These are phyloP conservation scores for Drosophila melanica DNA, from an alignment of 1,140 invertebrate species.

Conservation along the genomic window DNA sequence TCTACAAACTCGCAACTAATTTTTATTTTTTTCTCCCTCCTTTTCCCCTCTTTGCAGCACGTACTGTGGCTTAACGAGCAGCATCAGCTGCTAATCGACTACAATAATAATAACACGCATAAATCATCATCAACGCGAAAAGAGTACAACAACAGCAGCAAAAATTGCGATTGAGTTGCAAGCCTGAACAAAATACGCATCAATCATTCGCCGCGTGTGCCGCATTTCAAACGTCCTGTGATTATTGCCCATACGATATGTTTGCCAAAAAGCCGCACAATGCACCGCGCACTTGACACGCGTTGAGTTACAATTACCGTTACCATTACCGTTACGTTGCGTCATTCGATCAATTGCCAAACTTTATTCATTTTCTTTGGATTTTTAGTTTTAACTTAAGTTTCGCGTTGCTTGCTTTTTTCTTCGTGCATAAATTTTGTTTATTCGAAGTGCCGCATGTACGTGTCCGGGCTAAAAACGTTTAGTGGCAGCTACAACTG, in stretches of 20 bases:
- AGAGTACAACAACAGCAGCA: conserved; percentile 13
- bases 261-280: conserved; percentile 53
- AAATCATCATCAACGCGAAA: conserved; percentile 58
- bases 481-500: conserved; percentile 60
- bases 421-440: conserved; percentile 18
- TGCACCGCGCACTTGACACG: conserved; percentile 74
- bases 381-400: conserved; percentile 12
- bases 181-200: conserved; percentile 33
- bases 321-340: conserved; percentile 20
- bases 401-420: conserved; percentile 24
- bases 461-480: conserved; percentile 56
- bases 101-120: conserved; percentile 49
- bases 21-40: conserved; percentile 5
- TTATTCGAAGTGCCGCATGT: conserved; percentile 64
- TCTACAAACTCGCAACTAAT: conserved; percentile 24
- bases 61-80: conserved; percentile 29
- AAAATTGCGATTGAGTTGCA: conserved; percentile 56
- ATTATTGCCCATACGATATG: conserved; percentile 47
- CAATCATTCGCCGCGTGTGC: conserved; percentile 67
- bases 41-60: conserved; percentile 30
- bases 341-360: conserved; percentile 6
- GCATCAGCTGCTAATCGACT: conserved; percentile 60
- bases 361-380: conserved; percentile 20
- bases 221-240: conserved; percentile 22
- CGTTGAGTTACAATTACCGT: conserved; percentile 45